phyloP scores from a whole-genome alignment of 2,797 vertebrate species.

The Poliocrania exsul region DNA sequence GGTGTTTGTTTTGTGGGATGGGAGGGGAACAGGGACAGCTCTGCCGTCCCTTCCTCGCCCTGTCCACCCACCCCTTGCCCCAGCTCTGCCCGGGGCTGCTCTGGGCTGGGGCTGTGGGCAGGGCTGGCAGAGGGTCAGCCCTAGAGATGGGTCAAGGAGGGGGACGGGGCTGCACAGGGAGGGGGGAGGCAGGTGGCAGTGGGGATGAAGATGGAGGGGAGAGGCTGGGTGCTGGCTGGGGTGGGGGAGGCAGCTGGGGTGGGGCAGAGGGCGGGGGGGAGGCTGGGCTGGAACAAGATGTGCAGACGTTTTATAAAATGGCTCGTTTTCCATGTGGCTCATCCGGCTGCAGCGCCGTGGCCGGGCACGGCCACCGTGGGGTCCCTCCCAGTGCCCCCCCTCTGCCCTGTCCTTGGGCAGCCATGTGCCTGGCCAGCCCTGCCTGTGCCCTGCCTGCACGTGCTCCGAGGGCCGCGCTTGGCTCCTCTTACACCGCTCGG shows the following conservation, averaged over 20 bases:
- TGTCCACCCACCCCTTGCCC: background rate
- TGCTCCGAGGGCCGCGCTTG: background rate
- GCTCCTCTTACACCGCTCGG: rapidly evolving
- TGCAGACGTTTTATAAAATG: background rate
- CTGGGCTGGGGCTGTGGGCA: background rate
- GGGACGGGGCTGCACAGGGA: background rate
- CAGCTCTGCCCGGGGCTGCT: background rate
- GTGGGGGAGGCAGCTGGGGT: background rate
- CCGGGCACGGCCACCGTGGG: background rate
- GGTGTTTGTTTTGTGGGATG: background rate
- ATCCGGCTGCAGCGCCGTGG: background rate
- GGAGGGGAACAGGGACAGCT: background rate
- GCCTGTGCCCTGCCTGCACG: background rate
- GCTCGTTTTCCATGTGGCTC: background rate
- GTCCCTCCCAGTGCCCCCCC: background rate
- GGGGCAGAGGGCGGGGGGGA: background rate
- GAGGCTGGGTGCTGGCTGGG: background rate
- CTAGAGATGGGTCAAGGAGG: background rate
- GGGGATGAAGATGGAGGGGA: background rate
- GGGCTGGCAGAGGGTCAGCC: background rate
- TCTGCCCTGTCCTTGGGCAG: background rate
- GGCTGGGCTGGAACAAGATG: background rate
- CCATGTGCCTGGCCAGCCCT: background rate
- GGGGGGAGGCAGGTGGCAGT: background rate
- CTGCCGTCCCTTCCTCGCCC: background rate